Evolutionary conservation across 2,797 vertebrate genomes (phyloP).

Genomic region (Spea hammondii): DNA sequence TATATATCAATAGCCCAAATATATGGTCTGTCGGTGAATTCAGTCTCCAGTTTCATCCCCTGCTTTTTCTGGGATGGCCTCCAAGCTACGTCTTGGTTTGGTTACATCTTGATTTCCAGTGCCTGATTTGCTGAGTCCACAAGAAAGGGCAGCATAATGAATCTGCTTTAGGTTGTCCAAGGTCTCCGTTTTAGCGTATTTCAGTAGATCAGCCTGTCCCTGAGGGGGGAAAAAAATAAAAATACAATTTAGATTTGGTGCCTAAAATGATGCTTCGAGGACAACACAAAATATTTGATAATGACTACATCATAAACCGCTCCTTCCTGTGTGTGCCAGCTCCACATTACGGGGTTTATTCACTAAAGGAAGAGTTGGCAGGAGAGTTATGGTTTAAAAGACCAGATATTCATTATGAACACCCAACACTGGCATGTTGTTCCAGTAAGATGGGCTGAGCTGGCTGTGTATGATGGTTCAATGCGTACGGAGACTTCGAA

Average conservation of each 20-base stretch:
- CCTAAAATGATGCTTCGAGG: background rate
- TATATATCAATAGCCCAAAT: slow-evolving; percentile 50
- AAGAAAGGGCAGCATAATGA: slow-evolving; percentile 87
- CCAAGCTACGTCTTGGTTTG: slow-evolving; percentile 78
- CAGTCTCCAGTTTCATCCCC: slow-evolving; percentile 76
- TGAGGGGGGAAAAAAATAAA: slow-evolving; percentile 60
- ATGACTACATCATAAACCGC: too few relatives aligned
- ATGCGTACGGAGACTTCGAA: too few relatives aligned
- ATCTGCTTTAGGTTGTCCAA: slow-evolving; percentile 95
- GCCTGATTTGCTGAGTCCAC: slow-evolving; percentile 82
- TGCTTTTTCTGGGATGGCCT: slow-evolving; percentile 83
- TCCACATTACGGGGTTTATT: too few relatives aligned
- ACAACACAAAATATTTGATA: background rate
- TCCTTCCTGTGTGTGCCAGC: too few relatives aligned
- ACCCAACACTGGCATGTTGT: too few relatives aligned
- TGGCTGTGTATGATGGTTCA: too few relatives aligned
- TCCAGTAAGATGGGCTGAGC: too few relatives aligned
- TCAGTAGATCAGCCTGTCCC: slow-evolving; percentile 95
- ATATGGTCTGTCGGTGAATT: slow-evolving; percentile 37
- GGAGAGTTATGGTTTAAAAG: too few relatives aligned
- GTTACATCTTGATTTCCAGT: slow-evolving; percentile 66
- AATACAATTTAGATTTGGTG: slow-evolving; percentile 23
- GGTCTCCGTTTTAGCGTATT: slow-evolving; percentile 89
- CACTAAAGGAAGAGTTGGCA: too few relatives aligned
- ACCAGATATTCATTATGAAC: too few relatives aligned